Evolutionary conservation across 2,797 vertebrate genomes (phyloP).

Genomic region (Silurus lanzhouensis): DNA sequence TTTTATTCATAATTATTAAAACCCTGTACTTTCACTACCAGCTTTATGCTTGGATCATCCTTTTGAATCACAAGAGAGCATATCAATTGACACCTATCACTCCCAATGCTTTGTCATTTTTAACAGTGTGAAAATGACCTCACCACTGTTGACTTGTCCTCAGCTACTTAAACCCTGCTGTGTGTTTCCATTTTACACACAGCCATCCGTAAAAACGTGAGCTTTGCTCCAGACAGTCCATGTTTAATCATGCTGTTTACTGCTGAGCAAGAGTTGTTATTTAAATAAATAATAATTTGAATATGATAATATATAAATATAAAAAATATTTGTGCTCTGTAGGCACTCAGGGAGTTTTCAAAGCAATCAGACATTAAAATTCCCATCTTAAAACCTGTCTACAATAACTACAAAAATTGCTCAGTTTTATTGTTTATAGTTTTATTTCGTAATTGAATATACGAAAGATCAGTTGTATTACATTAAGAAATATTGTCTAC

Average conservation of each 20-base stretch:
- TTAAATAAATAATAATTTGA: not conserved
- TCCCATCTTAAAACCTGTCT: not conserved
- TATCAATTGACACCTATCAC: not conserved
- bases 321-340: constrained; percentile 1
- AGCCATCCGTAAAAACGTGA: constrained; percentile 19
- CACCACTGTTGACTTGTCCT: constrained; percentile 8
- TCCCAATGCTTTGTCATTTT: not conserved
- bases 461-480: not conserved
- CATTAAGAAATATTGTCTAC: not conserved
- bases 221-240: not conserved
- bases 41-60: not conserved
- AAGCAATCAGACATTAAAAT: not conserved
- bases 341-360: not conserved
- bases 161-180: constrained; percentile 26
- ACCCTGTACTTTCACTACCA: not conserved
- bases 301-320: too few relatives aligned
- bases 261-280: not conserved
- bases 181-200: constrained; percentile 12
- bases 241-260: constrained; percentile 37
- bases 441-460: not conserved
- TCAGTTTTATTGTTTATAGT: not conserved
- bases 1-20: not conserved
- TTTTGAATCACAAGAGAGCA: not conserved
- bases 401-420: constrained; percentile 9
- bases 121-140: constrained; percentile 36